Evolutionary conservation across 2,888 invertebrate species (phyloP).

Genomic region (Platypus cylindrus): DNA sequence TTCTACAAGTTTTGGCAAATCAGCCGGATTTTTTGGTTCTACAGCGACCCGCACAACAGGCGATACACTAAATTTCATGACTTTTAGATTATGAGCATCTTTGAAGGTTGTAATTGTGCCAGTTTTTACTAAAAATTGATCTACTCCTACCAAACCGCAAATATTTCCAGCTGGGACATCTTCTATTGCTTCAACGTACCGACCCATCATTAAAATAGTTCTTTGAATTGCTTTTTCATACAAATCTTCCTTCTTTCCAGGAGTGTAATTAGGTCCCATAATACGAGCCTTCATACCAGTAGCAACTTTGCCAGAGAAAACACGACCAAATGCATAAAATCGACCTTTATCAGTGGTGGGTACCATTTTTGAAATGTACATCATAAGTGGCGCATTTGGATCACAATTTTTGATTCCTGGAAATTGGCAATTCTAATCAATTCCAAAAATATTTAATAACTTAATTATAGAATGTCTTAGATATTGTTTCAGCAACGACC

Average conservation of each 20-base stretch:
- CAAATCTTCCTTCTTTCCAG: constrained; percentile 98
- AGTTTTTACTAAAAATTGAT: constrained; percentile 98
- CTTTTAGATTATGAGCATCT: constrained; percentile 98
- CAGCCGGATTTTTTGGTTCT: constrained; percentile 97
- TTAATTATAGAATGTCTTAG: no score
- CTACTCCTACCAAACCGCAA: constrained; percentile 98
- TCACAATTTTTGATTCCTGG: constrained; percentile 62
- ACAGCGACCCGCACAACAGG: constrained; percentile 99
- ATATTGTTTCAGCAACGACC: constrained; percentile 5
- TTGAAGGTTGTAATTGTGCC: constrained; percentile 98
- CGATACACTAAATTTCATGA: constrained; percentile 99
- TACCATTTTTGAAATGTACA: constrained; percentile 99
- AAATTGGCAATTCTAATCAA: no score
- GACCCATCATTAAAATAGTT: constrained; percentile 99
- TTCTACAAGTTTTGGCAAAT: constrained; percentile 97
- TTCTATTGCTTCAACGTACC: constrained; percentile 98
- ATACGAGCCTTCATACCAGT: constrained; percentile 93
- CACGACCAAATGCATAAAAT: constrained; percentile 99
- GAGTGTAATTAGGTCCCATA: constrained; percentile 97
- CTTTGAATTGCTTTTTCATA: constrained; percentile 99
- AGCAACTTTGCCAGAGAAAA: constrained; percentile 86
- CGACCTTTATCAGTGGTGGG: constrained; percentile 99
- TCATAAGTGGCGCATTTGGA: constrained; percentile 96
- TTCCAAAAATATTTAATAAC: no score
- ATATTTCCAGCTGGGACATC: constrained; percentile 98